Base-by-base conservation (phyloP, 2,797 vertebrate genomes). In the Tinamus major region DNA sequence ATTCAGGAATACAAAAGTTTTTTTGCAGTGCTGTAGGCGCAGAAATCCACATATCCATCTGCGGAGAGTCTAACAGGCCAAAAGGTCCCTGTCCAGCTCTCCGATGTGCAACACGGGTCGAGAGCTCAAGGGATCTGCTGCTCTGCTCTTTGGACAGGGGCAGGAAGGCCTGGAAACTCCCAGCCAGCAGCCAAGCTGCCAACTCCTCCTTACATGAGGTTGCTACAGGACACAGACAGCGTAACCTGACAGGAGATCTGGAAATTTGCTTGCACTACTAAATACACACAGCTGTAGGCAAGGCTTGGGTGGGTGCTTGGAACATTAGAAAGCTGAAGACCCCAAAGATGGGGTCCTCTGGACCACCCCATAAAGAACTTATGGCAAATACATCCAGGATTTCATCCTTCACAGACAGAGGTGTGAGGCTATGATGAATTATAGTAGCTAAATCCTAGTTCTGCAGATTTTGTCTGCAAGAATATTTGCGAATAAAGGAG, bases 11-110 rank as follows among this genome's bases (percentile, higher is more conserved):
- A 16, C 21, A 5, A 8, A 46, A 29, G 49, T 84, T 5, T 10
- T 84, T 5, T 10, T 9, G 69, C 37, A 6, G 39, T 0, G 31
- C 72, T 71, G 14, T 2, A 65, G 81, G 86, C 14, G 0, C 79
- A 78, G 49, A 72, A 63, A 79, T 33, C 33, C 92, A 44, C 74
- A 26, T 6, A 27, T 0, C 15, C 63, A 82, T 2, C 71, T 84
- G 23, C 15, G 4, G 41, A 31, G 87, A 69, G 3, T 13, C 35
- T 17, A 20, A 10, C 1, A 2, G 82, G 19, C 10, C 39, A 10
- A 9, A 17, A 41, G 1, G 20, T 3, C 18, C 1, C 33, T 0
- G 0, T 0, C 2, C 1, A 1, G 23, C 67, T 49, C 53, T 68
- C 23, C 4, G 18, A 17, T 10, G 24, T 9, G 46, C 59, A 18